Conservation (phyloP, 1,140 invertebrate species). For the Diachasmimorpha longicaudata region DNA sequence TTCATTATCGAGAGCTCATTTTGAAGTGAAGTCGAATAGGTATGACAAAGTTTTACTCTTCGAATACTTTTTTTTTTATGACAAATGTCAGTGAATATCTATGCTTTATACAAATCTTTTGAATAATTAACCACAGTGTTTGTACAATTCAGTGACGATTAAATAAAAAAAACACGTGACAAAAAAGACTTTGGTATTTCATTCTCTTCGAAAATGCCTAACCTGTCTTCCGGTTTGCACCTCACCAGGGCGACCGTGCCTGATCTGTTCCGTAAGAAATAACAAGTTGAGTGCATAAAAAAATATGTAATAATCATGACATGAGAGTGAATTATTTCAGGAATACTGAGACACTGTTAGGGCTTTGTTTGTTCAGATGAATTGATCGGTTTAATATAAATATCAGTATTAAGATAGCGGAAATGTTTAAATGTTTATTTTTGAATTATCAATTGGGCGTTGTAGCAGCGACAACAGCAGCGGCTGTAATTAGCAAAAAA, state of each 20-base stretch:
- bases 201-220: constrained; percentile 48
- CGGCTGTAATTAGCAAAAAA: constrained; percentile 32
- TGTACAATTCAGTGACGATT: neutral
- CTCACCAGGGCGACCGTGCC: constrained; percentile 60
- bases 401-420: neutral
- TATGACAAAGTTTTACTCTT: no score
- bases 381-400: constrained; percentile 7
- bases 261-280: constrained; percentile 43
- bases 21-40: no score
- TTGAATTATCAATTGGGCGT: constrained; percentile 10
- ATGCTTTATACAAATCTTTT: neutral
- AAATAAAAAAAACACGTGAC: neutral
- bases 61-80: no score
- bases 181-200: neutral
- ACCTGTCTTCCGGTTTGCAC: constrained; percentile 62
- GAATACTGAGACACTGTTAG: neutral
- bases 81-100: no score
- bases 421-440: neutral
- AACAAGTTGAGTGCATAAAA: constrained; percentile 9
- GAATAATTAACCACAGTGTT: neutral
- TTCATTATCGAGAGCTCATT: no score
- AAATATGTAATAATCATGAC: constrained; percentile 30
- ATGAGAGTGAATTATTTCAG: constrained; percentile 18
- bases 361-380: neutral
- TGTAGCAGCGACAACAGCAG: constrained; percentile 24